phyloP scores from a whole-genome alignment of 2,113 vertebrate species.

The Fulica atra region DNA sequence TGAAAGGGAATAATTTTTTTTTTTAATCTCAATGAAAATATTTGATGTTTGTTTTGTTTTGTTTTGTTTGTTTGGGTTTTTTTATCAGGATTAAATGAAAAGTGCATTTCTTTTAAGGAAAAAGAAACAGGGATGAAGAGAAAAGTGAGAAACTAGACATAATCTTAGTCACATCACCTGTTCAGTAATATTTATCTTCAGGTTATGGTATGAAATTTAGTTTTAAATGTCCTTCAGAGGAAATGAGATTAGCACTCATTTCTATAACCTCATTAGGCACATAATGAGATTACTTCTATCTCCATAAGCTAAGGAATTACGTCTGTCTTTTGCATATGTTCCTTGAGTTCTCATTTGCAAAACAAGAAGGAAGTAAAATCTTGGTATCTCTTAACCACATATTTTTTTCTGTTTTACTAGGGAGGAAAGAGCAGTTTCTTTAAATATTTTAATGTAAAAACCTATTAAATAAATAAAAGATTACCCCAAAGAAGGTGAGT shows the following conservation, averaged over 20 bases:
- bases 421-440: not conserved
- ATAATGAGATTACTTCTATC: slow-evolving; percentile 17
- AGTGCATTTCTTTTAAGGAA: not conserved
- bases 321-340: not conserved
- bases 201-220: not conserved
- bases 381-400: not conserved
- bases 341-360: not conserved
- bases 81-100: not conserved
- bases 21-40: not conserved
- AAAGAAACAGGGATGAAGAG: not conserved
- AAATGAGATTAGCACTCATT: slow-evolving; percentile 8
- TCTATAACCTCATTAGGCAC: not conserved
- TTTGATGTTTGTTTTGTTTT: not conserved
- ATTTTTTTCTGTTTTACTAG: not conserved
- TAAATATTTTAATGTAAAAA: not conserved
- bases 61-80: not conserved
- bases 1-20: not conserved
- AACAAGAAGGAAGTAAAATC: not conserved
- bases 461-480: not conserved
- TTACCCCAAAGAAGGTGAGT: not conserved
- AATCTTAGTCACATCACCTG: not conserved
- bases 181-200: not conserved
- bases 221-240: slow-evolving; percentile 18
- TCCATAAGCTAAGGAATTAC: not conserved
- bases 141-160: not conserved